A percentile compares a stretch with the other conserved stretches of the same genome.
These are phyloP conservation scores for Plecotus auritus DNA, from an alignment of 2,113 vertebrate genomes.

Conservation along the genomic window DNA sequence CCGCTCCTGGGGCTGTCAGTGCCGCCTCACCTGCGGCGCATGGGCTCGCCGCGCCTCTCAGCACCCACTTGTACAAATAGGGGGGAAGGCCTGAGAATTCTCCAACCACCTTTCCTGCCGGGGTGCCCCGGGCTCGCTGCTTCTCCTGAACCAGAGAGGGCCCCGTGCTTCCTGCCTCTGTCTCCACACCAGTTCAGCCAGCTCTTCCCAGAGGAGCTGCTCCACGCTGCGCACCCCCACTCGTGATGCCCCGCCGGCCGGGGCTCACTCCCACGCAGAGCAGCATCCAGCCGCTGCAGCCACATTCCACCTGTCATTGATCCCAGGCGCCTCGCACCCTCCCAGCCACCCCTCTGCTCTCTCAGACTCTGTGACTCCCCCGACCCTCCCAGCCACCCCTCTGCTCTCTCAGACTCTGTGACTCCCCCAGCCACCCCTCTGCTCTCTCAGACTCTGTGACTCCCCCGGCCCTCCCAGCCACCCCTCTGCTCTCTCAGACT, in stretches of 20 bases:
- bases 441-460: too few species aligned
- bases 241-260: not conserved
- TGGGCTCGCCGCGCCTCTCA: fast-evolving
- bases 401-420: too few species aligned
- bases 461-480: not conserved
- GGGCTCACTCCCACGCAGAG: not conserved
- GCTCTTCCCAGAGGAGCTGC: not conserved
- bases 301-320: not conserved
- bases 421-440: not conserved
- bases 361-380: too few species aligned
- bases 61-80: too few species aligned
- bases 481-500: too few species aligned
- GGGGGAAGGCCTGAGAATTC: not conserved
- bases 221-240: too few species aligned
- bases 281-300: not conserved
- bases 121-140: not conserved
- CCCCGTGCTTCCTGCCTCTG: fast-evolving
- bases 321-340: not conserved
- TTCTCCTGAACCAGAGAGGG: not conserved
- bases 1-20: not conserved
- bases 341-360: fast-evolving
- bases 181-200: fast-evolving
- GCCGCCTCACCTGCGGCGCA: fast-evolving
- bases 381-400: too few species aligned
- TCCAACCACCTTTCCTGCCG: not conserved